Conservation (phyloP, 2,797 vertebrate genomes). For the Taenioides sp. region DNA sequence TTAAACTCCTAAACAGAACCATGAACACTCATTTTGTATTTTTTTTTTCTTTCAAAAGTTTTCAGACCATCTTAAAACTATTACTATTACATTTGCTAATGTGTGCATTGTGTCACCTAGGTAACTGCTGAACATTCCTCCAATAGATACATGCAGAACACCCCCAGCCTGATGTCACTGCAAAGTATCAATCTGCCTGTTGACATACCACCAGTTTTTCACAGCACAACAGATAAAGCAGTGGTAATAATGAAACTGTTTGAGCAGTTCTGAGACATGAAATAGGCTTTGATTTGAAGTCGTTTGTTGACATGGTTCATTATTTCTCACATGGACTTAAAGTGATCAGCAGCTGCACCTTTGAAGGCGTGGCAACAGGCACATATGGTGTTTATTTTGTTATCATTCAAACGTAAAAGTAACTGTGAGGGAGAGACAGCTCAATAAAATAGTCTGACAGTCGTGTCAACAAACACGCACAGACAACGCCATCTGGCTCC, state of each 20-base stretch:
- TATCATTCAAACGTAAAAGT: neutral
- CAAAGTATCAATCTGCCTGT: neutral
- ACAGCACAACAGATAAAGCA: neutral
- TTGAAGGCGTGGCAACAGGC: neutral
- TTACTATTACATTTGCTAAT: too few species aligned
- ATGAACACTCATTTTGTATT: too few species aligned
- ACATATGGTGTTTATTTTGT: conserved; percentile 13
- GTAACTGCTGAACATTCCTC: too few species aligned
- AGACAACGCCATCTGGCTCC: conserved; percentile 4
- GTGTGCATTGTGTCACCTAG: too few species aligned
- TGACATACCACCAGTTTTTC: neutral
- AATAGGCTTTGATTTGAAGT: neutral
- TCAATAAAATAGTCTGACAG: conserved; percentile 8
- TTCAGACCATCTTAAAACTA: too few species aligned
- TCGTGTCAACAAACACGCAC: conserved; percentile 9
- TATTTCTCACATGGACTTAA: neutral
- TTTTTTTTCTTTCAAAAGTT: too few species aligned
- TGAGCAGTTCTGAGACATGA: neutral
- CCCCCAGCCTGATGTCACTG: too few species aligned
- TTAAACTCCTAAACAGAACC: too few species aligned
- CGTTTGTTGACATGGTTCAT: neutral
- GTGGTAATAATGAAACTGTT: neutral
- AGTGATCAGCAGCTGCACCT: conserved; percentile 1
- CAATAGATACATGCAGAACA: too few species aligned
- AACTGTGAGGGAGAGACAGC: conserved; percentile 6